These are phyloP conservation scores for Hypomecis atomaria DNA, from an alignment of 2,888 invertebrate genomes.

Conservation along the genomic window DNA sequence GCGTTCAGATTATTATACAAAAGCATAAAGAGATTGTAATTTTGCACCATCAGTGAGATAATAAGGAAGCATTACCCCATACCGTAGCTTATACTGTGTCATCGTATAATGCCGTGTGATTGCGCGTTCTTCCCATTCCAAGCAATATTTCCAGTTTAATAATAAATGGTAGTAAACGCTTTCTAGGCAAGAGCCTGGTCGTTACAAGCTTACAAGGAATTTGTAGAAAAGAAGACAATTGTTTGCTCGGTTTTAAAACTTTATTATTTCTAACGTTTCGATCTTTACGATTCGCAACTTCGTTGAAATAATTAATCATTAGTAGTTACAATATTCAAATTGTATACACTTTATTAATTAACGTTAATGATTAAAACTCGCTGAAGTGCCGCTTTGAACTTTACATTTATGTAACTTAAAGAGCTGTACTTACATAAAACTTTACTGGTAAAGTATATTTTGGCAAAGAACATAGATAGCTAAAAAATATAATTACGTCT, in stretches of 20 bases:
- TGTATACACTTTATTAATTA: no score
- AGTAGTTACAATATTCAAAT: no score
- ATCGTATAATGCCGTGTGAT: conserved; percentile 56
- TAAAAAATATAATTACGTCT: neutral
- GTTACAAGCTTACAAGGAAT: neutral
- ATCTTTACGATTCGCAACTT: no score
- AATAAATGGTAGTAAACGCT: conserved; percentile 31
- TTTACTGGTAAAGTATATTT: no score
- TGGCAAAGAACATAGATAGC: neutral
- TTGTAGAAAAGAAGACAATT: no score
- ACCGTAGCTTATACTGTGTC: conserved; percentile 53
- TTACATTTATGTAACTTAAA: no score
- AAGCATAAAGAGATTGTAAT: conserved; percentile 42
- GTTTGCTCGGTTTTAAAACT: no score
- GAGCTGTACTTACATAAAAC: no score
- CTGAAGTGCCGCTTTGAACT: no score
- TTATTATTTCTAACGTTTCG: no score
- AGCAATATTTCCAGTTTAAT: conserved; percentile 35
- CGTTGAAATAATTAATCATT: no score
- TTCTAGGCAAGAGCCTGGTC: conserved; percentile 36
- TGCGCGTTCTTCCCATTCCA: conserved; percentile 43
- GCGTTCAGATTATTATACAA: conserved; percentile 16
- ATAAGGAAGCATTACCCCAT: conserved; percentile 56
- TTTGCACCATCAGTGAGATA: conserved; percentile 54
- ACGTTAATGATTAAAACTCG: no score